Evolutionary conservation across 2,888 invertebrate species (phyloP).

Genomic region (Lasioglossum morio): DNA sequence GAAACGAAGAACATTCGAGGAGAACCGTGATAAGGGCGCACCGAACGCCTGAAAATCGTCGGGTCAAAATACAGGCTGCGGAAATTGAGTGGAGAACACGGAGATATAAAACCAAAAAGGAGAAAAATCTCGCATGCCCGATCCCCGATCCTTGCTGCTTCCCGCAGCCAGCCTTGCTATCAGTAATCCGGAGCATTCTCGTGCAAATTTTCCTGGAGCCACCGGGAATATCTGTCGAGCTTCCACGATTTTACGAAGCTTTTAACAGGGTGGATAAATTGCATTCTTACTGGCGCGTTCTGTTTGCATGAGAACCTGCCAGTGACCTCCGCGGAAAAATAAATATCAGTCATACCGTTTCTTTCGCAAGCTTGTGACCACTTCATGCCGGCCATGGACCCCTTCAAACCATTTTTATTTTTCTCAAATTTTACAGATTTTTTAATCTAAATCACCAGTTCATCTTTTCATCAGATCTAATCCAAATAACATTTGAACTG

Average conservation of each 20-base stretch:
- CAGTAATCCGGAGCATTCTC: slow-evolving; percentile 6
- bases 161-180: neutral
- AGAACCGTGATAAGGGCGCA: slow-evolving; percentile 35
- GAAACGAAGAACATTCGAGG: slow-evolving; percentile 33
- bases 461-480: neutral
- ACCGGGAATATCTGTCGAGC: neutral
- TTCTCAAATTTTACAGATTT: neutral
- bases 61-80: slow-evolving; percentile 35
- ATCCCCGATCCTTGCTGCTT: neutral
- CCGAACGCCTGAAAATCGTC: slow-evolving; percentile 25
- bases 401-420: neutral
- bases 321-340: neutral
- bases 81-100: slow-evolving; percentile 41
- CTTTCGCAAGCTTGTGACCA: neutral
- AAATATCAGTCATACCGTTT: neutral
- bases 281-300: neutral
- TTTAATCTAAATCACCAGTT: neutral
- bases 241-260: slow-evolving; percentile 4
- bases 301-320: neutral
- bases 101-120: slow-evolving; percentile 32
- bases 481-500: neutral
- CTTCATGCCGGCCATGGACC: neutral
- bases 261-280: slow-evolving; percentile 1
- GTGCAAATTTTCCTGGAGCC: slow-evolving; percentile 14
- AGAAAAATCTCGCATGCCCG: slow-evolving; percentile 6